A percentile compares a stretch with the other conserved stretches of the same genome.
phyloP scores from a whole-genome alignment of 2,888 invertebrate genomes.

The Drosophila siamana region DNA sequence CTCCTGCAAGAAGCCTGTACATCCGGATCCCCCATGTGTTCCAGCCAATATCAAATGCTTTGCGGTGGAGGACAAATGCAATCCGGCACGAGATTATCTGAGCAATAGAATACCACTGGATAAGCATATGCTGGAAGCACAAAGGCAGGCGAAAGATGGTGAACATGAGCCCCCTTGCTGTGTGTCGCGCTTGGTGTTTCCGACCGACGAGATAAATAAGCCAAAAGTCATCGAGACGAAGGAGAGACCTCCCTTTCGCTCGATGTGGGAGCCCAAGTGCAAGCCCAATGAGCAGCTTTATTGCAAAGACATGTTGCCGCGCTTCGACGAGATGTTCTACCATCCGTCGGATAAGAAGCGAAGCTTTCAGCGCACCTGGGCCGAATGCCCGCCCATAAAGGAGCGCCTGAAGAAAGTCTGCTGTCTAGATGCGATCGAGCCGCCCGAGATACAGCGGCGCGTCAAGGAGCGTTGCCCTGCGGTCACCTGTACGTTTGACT shows the following conservation, averaged over 20 bases:
- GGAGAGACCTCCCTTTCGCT: constrained; percentile 39
- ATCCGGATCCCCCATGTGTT: constrained; percentile 21
- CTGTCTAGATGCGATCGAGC: constrained; percentile 49
- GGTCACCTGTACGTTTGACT: constrained; percentile 37
- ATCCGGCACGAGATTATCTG: constrained; percentile 3
- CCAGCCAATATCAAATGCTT: constrained; percentile 28
- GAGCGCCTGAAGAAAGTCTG: constrained; percentile 55
- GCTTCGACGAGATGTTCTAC: constrained; percentile 64
- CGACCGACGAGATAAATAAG: constrained; percentile 1
- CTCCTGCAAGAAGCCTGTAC: background rate
- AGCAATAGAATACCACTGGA: constrained; percentile 34
- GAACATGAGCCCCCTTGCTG: constrained; percentile 44
- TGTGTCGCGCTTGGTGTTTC: constrained; percentile 12
- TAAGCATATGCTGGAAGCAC: constrained; percentile 18
- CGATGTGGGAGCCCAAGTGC: constrained; percentile 59
- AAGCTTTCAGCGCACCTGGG: constrained; percentile 74
- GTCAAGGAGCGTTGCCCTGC: constrained; percentile 19
- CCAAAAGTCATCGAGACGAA: background rate
- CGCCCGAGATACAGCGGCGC: constrained; percentile 57
- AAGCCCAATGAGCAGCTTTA: background rate
- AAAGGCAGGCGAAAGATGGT: background rate
- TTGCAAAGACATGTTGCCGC: constrained; percentile 50
- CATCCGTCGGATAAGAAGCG: constrained; percentile 45
- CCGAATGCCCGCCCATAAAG: constrained; percentile 56
- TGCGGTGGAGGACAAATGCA: constrained; percentile 19